Base-by-base conservation (phyloP, 2,113 vertebrate genomes). In the Ovis canadensis region DNA sequence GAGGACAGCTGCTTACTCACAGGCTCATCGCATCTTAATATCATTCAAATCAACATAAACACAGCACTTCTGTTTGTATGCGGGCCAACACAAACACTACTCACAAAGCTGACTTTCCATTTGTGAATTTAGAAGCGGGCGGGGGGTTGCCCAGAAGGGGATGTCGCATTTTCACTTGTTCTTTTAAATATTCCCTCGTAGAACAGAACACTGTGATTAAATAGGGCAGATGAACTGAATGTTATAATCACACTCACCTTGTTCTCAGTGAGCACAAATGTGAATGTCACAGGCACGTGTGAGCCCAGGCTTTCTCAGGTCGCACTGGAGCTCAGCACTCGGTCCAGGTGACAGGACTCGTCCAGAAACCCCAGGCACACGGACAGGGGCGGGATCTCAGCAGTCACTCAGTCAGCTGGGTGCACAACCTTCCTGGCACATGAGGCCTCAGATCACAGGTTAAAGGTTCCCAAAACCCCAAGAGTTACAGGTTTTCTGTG, bases 301-400 rank as follows among this genome's bases (percentile, higher is more conserved):
- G 33, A 19, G 40, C 19, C 25, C 3, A 7, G 77, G 48, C 59
- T 33, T 25, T 80, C 52, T 5, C 4, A 16, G 16, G 94, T 45
- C n/a, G 14, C 8, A 1, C 19, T 54, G 36, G n/a, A 11, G 17
- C 10, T 71, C 36, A 13, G 60, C 17, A 16, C 43, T 27, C 8
- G 1, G 17, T 14, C 13, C 45, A 40, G 40, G 64, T 11, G 17
- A 67, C 33, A 5, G 60, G 29, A 21, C 43, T 31, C 23, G 8
- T 13, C 16, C 45, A 40, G 40, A 85, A 67, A 86, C 29, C 21
- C 50, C 27, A 10, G 9, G 67, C n/a, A 43, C 11, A 2, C 2
- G 6, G 45, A 6, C 1, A 0, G 45, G 21, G 54, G 7, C 1
- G 2, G 11, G n/a, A 27, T 23, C 67, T 31, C 88, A 29, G 25